Evolutionary conservation across 2,888 invertebrate genomes (phyloP), one percentile per base, ranked within the genome.

Genomic region (Onthophagus sagittarius): DNA sequence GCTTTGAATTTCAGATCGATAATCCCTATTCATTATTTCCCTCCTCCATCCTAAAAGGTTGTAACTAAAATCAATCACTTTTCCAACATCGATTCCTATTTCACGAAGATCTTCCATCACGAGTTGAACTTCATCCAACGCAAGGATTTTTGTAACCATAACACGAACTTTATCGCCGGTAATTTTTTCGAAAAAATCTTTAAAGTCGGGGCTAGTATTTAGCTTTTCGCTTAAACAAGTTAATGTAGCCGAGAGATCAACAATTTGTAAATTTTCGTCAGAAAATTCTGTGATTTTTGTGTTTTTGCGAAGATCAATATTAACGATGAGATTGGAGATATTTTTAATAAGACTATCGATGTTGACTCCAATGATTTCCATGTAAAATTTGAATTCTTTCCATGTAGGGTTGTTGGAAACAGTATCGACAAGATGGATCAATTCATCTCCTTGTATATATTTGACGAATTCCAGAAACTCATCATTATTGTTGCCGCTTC

Each of bases 401-500:
- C 73, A 76, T 7, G 74, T 75, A 13, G 75, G 76, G 15, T 79
- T 75, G 15, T 67, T 71, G 5, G 39, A 62, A 23, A 79, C 76
- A 9, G 69, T 70, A 15, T 72, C 76, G n/a, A 79, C 76, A n/a
- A 81, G 75, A 11, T 65, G 72, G 14, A 76, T 76, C 77, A 80
- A 81, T 75, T 80, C 80, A 7, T 71, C 53, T 63, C 80, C 77
- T 78, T 80, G 79, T 33, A 81, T 72, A 73, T 81, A 81, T 2
- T 15, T 63, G 2, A 81, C 73, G 32, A 79, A 77, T 32, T 74
- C 71, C 53, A 77, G 75, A 32, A 81, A 76, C 76, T 80, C 80
- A 5, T 75, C 74, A 72, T 81, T 80, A 65, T 69, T 79, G 5
- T 75, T 73, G 5, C 77, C 23, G 72, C 81, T 78, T 14, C 77